phyloP scores from a whole-genome alignment of 2,113 vertebrate species.

The Phaethornis superciliosus region DNA sequence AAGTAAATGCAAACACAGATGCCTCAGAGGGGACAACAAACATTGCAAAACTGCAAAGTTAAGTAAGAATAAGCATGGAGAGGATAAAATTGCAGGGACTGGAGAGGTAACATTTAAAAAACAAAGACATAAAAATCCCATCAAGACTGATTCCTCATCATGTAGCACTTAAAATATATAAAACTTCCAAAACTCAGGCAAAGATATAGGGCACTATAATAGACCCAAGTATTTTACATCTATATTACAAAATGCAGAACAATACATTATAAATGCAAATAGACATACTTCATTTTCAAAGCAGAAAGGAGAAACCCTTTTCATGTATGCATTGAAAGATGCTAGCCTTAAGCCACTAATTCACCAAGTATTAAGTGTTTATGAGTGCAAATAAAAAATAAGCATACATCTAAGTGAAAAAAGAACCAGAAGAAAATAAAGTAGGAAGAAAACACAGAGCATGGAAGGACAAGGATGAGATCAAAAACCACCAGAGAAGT shows the following conservation, averaged over 20 bases:
- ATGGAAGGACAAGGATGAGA: neutral
- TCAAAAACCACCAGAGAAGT: neutral
- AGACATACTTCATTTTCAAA: neutral
- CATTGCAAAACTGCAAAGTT: neutral
- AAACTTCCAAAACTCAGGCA: neutral
- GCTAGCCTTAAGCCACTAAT: neutral
- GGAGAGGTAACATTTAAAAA: neutral
- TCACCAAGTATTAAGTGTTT: neutral
- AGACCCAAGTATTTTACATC: neutral
- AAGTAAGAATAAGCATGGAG: neutral
- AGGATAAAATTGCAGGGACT: neutral
- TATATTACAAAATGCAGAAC: neutral
- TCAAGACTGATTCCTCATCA: neutral
- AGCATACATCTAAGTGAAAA: neutral
- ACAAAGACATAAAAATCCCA: neutral
- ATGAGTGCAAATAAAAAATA: neutral
- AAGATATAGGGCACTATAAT: neutral
- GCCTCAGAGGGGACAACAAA: neutral
- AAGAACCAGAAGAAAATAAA: neutral
- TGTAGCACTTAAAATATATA: neutral
- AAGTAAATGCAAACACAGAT: neutral
- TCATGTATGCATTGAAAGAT: neutral
- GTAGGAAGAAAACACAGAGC: neutral
- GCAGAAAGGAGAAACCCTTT: neutral
- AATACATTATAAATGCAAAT: neutral